Conservation (phyloP, 92 coral and sea anemone genomes). For the Palythoa grandis region DNA sequence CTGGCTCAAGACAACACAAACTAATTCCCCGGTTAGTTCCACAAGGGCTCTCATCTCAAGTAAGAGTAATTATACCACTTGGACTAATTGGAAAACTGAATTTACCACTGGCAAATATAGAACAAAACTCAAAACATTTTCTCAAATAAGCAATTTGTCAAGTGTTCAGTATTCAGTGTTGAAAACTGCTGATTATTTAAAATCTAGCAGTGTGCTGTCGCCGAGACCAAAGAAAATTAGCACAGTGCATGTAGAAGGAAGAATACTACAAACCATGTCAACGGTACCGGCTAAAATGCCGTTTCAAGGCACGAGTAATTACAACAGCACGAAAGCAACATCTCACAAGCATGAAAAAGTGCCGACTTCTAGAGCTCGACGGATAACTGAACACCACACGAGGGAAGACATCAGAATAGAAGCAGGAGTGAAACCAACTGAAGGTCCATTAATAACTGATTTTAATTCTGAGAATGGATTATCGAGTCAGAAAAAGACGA, state of each 20-base stretch:
- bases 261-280: background rate
- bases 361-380: constrained; percentile 7
- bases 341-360: background rate
- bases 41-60: background rate
- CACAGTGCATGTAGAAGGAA: background rate
- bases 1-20: background rate
- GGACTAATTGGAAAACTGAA: background rate
- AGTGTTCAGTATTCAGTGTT: background rate
- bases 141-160: background rate
- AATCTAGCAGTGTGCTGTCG: background rate
- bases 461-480: background rate
- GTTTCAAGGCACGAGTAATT: background rate
- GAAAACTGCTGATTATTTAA: background rate
- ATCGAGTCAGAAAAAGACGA: background rate
- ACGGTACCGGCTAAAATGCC: background rate
- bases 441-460: background rate
- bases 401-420: background rate
- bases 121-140: background rate
- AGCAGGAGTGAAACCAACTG: constrained; percentile 25
- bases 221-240: background rate
- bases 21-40: background rate
- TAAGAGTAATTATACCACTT: too few species aligned
- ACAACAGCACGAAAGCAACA: background rate
- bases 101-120: background rate
- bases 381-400: background rate